Evolutionary conservation across 2,113 vertebrate species (phyloP), one percentile per base, ranked within the genome.

Genomic region (Cyanistes caeruleus): DNA sequence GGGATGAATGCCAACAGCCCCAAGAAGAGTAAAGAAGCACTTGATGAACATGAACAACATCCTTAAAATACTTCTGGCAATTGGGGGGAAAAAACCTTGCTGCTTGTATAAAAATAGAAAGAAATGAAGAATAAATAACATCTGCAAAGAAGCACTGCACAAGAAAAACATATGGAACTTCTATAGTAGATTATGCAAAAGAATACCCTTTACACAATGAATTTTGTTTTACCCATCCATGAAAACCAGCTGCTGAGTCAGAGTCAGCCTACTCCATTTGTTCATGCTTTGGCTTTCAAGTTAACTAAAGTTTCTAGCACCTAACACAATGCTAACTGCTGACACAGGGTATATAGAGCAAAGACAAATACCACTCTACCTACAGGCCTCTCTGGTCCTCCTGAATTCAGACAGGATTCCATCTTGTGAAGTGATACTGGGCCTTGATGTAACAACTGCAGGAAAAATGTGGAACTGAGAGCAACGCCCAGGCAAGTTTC

Each of bases 171-270:
- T 51, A 76, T 31, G 65, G 80, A 94, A 90, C 39, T 92, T 94
- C 83, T 89, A 67, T 22, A 94, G 56, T 23, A 89, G 73, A 94
- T 94, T 87, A 96, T 68, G 72, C 79, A 91, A 95, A 94, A 73
- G 44, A 94, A 93, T 89, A 87, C 43, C 58, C 55, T 84, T 84
- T 76, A 65, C 17, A 9, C 75, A 84, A 85, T 49, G 52, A 55
- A 88, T 94, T 94, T 74, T 70, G 74, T 82, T 95, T 94, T 90
- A 94, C 94, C 96, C 93, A 93, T 78, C 75, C 83, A 95, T 85
- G 90, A 90, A 89, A 91, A 91, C 44, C 90, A 94, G 90, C 81
- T 93, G 89, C 92, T 79, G 83, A 95, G 82, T 90, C 87, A 96
- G 84, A 91, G 41, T 33, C 58, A 84, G 60, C 68, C 75, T 46